Evolutionary conservation across 2,888 invertebrate species (phyloP).

Genomic region (Eristalis pertinax): DNA sequence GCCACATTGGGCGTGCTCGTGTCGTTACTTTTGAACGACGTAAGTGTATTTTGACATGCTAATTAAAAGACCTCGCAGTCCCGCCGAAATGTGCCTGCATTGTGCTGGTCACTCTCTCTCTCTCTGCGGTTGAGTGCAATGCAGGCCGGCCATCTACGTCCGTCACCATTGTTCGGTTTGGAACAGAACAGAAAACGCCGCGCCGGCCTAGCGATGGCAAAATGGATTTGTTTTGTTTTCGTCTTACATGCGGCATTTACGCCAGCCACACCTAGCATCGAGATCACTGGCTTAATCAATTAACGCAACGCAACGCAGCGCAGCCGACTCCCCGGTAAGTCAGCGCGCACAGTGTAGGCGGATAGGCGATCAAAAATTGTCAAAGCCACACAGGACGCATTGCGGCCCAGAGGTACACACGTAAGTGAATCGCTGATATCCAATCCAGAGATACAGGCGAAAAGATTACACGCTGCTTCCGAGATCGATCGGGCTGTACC

Average conservation of each 20-base stretch:
- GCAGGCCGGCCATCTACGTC: not conserved
- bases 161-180: too few relatives aligned
- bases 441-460: constrained; percentile 52
- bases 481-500: constrained; percentile 59
- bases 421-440: constrained; percentile 63
- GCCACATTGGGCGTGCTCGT: constrained; percentile 62
- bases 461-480: constrained; percentile 65
- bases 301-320: constrained; percentile 44
- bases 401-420: constrained; percentile 4
- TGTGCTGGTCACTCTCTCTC: constrained; percentile 47
- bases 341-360: constrained; percentile 46
- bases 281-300: constrained; percentile 37
- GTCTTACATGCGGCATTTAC: constrained; percentile 40
- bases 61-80: constrained; percentile 79
- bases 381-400: constrained; percentile 69
- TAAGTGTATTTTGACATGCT: constrained; percentile 78
- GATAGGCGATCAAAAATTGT: constrained; percentile 68
- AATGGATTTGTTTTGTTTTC: constrained; percentile 28
- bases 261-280: constrained; percentile 51
- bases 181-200: not conserved
- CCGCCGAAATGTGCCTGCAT: constrained; percentile 73
- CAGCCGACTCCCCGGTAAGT: constrained; percentile 16
- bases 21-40: constrained; percentile 64
- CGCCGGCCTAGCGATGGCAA: not conserved
- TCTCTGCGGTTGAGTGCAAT: constrained; percentile 43